Evolutionary conservation across 2,888 invertebrate genomes (phyloP), one percentile per base, ranked within the genome.

Genomic region (Ochropacha duplaris): DNA sequence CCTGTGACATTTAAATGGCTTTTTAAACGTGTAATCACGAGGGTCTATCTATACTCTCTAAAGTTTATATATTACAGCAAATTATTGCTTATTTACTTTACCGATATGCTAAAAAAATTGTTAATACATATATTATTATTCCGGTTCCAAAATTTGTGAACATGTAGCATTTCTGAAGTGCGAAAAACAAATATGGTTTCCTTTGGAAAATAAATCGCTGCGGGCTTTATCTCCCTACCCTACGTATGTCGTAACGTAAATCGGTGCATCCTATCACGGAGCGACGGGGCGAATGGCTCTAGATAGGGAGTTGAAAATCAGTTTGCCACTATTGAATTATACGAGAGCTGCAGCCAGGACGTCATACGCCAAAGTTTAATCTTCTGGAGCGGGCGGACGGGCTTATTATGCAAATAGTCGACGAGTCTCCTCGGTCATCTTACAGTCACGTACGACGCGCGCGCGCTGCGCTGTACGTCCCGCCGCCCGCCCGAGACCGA

Each of bases 241-340:
- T 59, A 63, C 62, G 56, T 58, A 59, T 56, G 58, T 62, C 67
- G 66, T 70, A 70, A 81, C 81, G 79, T 76, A 82, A 84, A 85
- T 85, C 87, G 81, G 77, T 78, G 82, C 81, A 79, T 79, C 84
- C 84, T 88, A 89, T 88, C 90, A 84, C 82, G 75, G 66, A 63
- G 65, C 69, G 65, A 57, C 71, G 65, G 61, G 68, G 71, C 19
- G 44, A 69, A 72, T 71, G 72, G 72, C 76, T 69, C 74, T 65
- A 72, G 78, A 76, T 79, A 70, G 79, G 72, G 84, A 88, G 78
- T 87, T 85, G 77, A 81, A 84, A 91, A 88, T 90, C 89, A 90
- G 88, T 89, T 89, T 85, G 86, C 87, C 87, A 85, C 89, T 90
- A 91, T 91, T 91, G 89, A 91, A 90, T 91, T 90, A 90, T 86